These are phyloP conservation scores for Leucopsar rothschildi DNA, from an alignment of 2,113 vertebrate genomes.

Conservation along the genomic window DNA sequence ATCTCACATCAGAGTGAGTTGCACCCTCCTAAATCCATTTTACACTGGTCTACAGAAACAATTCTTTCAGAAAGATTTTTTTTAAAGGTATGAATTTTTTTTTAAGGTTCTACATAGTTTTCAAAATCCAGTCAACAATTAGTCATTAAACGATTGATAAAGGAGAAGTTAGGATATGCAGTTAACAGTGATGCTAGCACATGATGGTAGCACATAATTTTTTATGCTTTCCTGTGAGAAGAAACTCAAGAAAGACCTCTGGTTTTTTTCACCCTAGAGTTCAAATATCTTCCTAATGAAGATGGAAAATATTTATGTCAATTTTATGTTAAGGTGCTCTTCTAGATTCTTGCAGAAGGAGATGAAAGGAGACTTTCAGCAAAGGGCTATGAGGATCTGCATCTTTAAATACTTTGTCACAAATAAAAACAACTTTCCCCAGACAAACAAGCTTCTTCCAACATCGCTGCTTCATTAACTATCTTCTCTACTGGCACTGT, in stretches of 20 bases:
- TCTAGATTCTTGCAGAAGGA: not conserved
- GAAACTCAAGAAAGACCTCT: not conserved
- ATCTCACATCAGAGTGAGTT: not conserved
- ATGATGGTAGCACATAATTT: not conserved
- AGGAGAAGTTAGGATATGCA: not conserved
- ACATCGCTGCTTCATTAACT: not conserved
- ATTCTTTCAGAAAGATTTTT: not conserved
- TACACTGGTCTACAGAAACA: not conserved
- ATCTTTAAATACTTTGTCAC: not conserved
- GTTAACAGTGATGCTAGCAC: not conserved
- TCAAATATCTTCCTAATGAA: not conserved
- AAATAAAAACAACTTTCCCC: not conserved
- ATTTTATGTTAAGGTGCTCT: not conserved
- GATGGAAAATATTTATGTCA: not conserved
- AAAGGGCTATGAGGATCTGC: not conserved
- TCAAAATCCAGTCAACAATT: not conserved
- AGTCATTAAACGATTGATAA: not conserved
- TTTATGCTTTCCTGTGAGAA: not conserved
- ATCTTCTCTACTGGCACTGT: not conserved
- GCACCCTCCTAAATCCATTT: not conserved
- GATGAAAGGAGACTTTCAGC: not conserved
- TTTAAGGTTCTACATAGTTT: not conserved
- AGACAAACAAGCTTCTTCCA: not conserved
- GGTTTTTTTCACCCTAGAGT: not conserved
- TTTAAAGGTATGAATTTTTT: not conserved